phyloP scores from a whole-genome alignment of 1,140 invertebrate species.

The Drosophila kepulauana region DNA sequence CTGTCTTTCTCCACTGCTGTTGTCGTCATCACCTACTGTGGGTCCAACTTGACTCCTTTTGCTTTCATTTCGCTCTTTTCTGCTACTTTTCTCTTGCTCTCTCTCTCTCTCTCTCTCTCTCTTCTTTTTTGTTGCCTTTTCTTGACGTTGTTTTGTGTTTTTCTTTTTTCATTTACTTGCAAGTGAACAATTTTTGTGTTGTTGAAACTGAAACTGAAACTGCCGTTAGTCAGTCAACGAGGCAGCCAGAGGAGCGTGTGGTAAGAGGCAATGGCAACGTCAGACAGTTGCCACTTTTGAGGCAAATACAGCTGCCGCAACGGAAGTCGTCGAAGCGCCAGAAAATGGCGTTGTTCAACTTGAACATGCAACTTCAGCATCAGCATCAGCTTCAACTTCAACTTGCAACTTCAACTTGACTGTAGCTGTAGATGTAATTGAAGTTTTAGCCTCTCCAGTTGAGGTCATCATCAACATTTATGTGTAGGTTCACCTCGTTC shows the following conservation, averaged over 20 bases:
- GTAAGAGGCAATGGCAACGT: background rate
- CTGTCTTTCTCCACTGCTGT: background rate
- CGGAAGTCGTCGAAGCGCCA: conserved; percentile 55
- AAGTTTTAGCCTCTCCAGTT: conserved; percentile 17
- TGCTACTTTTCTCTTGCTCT: conserved; percentile 17
- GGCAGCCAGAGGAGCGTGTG: background rate
- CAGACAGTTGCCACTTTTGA: conserved; percentile 4
- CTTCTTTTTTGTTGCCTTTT: background rate
- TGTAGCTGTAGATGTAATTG: conserved; percentile 20
- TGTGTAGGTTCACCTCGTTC: conserved; percentile 1
- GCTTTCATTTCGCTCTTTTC: conserved; percentile 49
- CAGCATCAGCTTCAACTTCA: conserved; percentile 22
- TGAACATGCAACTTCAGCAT: background rate
- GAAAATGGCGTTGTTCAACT: conserved; percentile 38
- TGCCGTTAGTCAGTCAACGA: conserved; percentile 61
- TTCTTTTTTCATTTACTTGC: conserved; percentile 12
- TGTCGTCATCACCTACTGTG: conserved; percentile 30
- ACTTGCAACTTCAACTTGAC: conserved; percentile 25
- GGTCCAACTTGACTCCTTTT: conserved; percentile 53
- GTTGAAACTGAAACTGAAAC: conserved; percentile 66
- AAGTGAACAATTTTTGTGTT: conserved; percentile 52
- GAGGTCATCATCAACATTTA: conserved; percentile 41
- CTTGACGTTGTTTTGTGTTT: conserved; percentile 13
- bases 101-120: conserved; percentile 4
- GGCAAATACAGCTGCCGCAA: conserved; percentile 14